These are phyloP conservation scores for Siderastrea siderea DNA, from an alignment of 92 coral and sea anemone genomes.

Conservation along the genomic window DNA sequence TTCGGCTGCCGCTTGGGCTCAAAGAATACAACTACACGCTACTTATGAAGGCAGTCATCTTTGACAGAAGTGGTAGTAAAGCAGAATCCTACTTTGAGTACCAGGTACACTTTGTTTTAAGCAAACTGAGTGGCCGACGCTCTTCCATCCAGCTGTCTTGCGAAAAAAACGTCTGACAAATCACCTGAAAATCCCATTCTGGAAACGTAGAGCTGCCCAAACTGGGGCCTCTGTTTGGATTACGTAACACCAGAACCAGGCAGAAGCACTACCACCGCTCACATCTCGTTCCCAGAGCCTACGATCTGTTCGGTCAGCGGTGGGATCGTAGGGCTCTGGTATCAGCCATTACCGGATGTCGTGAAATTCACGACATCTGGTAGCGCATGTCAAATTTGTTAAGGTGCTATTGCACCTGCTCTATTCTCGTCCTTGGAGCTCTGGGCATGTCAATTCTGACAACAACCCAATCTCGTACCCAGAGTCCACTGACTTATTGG, in stretches of 20 bases:
- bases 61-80: constrained; percentile 19
- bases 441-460: too few relatives aligned
- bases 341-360: too few relatives aligned
- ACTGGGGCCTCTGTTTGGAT: neutral
- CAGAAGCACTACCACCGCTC: neutral
- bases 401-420: too few relatives aligned
- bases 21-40: constrained; percentile 34
- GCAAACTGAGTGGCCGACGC: neutral
- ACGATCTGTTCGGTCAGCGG: too few relatives aligned
- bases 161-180: neutral
- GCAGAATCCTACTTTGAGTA: constrained; percentile 25
- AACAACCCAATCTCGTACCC: too few relatives aligned
- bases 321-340: too few relatives aligned
- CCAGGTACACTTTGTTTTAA: neutral
- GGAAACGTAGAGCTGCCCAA: neutral
- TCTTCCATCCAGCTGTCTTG: neutral
- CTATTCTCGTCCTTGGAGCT: too few relatives aligned
- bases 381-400: too few relatives aligned
- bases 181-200: neutral
- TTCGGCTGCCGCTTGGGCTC: constrained; percentile 44
- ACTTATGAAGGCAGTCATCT: constrained; percentile 35
- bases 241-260: neutral
- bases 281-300: too few relatives aligned
- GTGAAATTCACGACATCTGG: too few relatives aligned
- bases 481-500: too few relatives aligned